Percentiles rank a stretch among this genome's conserved stretches.
Evolutionary conservation across 2,797 vertebrate genomes (phyloP).

Genomic region (Pogonophryne albipinna): DNA sequence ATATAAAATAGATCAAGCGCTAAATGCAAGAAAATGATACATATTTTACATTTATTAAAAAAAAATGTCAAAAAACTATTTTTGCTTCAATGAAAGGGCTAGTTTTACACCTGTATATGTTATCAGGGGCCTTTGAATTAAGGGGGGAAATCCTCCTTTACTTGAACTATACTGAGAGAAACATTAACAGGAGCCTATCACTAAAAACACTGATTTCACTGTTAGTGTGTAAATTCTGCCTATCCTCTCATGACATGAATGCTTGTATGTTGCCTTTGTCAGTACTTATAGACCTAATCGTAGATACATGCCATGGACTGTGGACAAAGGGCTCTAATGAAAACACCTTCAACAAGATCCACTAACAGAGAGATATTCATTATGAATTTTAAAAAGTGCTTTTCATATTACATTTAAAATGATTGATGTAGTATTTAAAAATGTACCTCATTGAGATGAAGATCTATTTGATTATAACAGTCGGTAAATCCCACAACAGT

Average conservation of each 20-base stretch:
- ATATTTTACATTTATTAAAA: not conserved
- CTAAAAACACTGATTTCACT: no score
- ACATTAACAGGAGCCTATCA: no score
- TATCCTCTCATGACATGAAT: constrained; percentile 31
- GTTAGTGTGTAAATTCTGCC: constrained; percentile 12
- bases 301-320: constrained; percentile 3
- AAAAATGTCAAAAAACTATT: not conserved
- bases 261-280: constrained; percentile 20
- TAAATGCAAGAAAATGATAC: constrained; percentile 1
- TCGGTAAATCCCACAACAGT: constrained; percentile 12
- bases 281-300: constrained; percentile 7
- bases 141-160: no score
- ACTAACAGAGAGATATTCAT: not conserved
- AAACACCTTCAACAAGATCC: constrained; percentile 14
- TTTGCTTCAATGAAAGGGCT: not conserved
- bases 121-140: not conserved
- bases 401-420: constrained; percentile 20
- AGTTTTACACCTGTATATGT: not conserved
- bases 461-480: constrained; percentile 18
- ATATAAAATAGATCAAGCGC: not conserved
- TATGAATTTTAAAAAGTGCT: constrained; percentile 11
- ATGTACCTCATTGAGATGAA: constrained; percentile 1
- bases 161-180: no score
- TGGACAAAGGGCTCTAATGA: not conserved
- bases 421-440: constrained; percentile 17